Conservation (phyloP, 2,888 invertebrate species). For the Ceriagrion tenellum region DNA sequence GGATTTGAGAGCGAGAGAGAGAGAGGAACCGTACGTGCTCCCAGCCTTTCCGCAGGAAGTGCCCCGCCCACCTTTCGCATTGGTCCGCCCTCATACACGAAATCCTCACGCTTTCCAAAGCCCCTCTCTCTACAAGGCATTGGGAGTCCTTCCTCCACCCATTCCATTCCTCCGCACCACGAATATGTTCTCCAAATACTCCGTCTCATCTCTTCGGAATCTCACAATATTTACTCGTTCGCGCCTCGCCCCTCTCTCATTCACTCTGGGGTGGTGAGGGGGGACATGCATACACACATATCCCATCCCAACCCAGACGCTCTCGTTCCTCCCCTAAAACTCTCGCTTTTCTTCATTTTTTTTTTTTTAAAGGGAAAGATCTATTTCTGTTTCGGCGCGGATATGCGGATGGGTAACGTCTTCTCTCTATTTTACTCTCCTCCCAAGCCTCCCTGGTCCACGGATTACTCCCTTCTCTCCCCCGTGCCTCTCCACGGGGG, state of each 20-base stretch:
- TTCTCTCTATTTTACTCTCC: not conserved
- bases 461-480: not conserved
- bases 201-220: constrained; percentile 51
- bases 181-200: not conserved
- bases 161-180: not conserved
- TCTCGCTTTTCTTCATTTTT: not conserved
- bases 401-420: not conserved
- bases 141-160: not conserved
- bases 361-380: not conserved
- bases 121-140: not conserved
- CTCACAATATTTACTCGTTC: constrained; percentile 52
- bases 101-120: not conserved
- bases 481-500: not conserved
- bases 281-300: not conserved
- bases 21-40: not conserved
- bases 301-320: not conserved
- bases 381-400: constrained; percentile 40
- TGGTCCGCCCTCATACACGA: not conserved
- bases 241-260: not conserved
- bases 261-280: no score
- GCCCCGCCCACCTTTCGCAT: not conserved
- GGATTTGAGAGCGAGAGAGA: not conserved
- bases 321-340: not conserved
- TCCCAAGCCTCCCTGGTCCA: not conserved
- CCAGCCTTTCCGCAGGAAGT: not conserved